Evolutionary conservation across 2,113 vertebrate species (phyloP).

Genomic region (Speoplatyrhinus poulsoni): DNA sequence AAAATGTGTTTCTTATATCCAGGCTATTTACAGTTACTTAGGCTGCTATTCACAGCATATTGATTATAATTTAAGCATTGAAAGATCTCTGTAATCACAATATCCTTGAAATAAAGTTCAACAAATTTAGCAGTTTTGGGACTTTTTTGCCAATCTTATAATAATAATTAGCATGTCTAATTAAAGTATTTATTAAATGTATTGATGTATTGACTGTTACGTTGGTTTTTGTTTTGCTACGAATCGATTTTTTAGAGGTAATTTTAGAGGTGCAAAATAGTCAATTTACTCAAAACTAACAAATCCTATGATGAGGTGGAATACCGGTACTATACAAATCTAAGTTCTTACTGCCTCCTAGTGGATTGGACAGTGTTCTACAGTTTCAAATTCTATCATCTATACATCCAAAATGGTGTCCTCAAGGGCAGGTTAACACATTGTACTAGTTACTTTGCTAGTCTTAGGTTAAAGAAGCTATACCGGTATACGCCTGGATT

Average conservation of each 20-base stretch:
- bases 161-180: too few relatives aligned
- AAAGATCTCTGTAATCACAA: too few relatives aligned
- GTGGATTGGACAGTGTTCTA: constrained; percentile 36
- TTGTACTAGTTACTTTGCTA: too few relatives aligned
- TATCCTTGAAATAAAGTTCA: too few relatives aligned
- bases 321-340: neutral
- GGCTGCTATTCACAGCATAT: too few relatives aligned
- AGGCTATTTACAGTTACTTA: too few relatives aligned
- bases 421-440: neutral
- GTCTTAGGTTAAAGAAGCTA: too few relatives aligned
- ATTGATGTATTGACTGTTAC: neutral
- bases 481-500: neutral
- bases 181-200: too few relatives aligned
- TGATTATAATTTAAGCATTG: too few relatives aligned
- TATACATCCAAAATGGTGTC: neutral
- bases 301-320: neutral
- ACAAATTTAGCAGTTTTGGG: too few relatives aligned
- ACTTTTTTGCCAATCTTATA: too few relatives aligned
- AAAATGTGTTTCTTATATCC: too few relatives aligned
- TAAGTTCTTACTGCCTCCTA: constrained; percentile 62
- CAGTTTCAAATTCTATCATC: neutral
- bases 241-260: neutral
- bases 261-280: neutral
- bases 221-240: neutral
- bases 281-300: neutral